phyloP scores from a whole-genome alignment of 2,888 invertebrate genomes.

The Drosophila testacea region DNA sequence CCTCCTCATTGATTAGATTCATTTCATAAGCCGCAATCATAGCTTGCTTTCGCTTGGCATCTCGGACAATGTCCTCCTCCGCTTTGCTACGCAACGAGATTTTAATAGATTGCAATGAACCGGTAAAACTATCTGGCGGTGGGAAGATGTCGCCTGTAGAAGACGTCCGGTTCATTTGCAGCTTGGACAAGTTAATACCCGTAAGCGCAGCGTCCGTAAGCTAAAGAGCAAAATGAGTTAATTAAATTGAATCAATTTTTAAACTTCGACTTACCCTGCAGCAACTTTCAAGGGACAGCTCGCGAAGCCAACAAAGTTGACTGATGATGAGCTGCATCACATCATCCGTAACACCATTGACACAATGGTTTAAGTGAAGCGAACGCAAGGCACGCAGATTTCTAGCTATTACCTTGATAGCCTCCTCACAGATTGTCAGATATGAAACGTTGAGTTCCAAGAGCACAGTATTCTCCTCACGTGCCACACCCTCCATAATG shows the following conservation, averaged over 20 bases:
- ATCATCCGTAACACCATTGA: constrained; percentile 89
- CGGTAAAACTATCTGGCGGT: constrained; percentile 48
- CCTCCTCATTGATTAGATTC: constrained; percentile 74
- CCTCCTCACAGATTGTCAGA: constrained; percentile 88
- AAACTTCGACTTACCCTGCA: constrained; percentile 64
- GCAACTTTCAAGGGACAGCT: constrained; percentile 89
- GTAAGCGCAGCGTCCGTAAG: constrained; percentile 90
- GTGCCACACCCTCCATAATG: constrained; percentile 87
- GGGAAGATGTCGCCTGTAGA: constrained; percentile 74
- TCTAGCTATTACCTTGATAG: constrained; percentile 87
- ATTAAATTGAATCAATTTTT: not conserved
- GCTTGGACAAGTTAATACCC: constrained; percentile 86
- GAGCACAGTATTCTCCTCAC: constrained; percentile 85
- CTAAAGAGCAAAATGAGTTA: constrained; percentile 40
- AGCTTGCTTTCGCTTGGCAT: constrained; percentile 88
- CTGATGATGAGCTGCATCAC: constrained; percentile 89
- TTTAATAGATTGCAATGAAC: constrained; percentile 73
- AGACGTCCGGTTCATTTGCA: constrained; percentile 50
- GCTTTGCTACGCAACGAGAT: constrained; percentile 89
- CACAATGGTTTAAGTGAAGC: constrained; percentile 89
- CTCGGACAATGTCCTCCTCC: constrained; percentile 89
- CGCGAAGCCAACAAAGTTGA: constrained; percentile 87
- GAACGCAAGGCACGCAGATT: constrained; percentile 87
- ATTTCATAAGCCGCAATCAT: constrained; percentile 88
- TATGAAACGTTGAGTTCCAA: constrained; percentile 87